Conservation (phyloP, 2,113 vertebrate genomes). For the Neodon shergylaensis region DNA sequence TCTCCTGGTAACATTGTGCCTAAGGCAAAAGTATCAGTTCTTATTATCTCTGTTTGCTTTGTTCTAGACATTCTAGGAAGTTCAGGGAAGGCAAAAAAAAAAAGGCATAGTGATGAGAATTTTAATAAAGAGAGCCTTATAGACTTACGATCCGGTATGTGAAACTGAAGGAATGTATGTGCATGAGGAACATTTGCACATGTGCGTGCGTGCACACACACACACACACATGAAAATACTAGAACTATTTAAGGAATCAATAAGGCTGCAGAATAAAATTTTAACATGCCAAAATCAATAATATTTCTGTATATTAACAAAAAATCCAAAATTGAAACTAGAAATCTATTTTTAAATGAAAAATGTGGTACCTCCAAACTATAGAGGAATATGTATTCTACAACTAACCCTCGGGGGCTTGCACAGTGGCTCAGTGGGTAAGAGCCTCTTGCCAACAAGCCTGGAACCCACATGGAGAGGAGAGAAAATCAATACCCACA, state of each 20-base stretch:
- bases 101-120: neutral
- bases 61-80: neutral
- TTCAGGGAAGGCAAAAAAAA: neutral
- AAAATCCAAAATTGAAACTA: neutral
- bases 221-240: neutral
- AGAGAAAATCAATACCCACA: no score
- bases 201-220: no score
- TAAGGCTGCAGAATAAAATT: neutral
- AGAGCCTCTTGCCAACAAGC: neutral
- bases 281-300: neutral
- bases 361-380: neutral
- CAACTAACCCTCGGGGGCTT: neutral
- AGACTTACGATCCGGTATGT: neutral
- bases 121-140: neutral
- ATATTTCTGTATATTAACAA: neutral
- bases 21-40: neutral
- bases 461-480: neutral
- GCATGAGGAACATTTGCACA: neutral
- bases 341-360: neutral
- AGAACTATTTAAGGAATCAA: neutral
- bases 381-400: neutral
- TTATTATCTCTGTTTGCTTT: neutral
- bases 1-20: neutral
- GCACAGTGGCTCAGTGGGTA: neutral
- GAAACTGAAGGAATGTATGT: neutral